Conservation (phyloP, 2,888 invertebrate genomes). For the Notodonta dromedarius region DNA sequence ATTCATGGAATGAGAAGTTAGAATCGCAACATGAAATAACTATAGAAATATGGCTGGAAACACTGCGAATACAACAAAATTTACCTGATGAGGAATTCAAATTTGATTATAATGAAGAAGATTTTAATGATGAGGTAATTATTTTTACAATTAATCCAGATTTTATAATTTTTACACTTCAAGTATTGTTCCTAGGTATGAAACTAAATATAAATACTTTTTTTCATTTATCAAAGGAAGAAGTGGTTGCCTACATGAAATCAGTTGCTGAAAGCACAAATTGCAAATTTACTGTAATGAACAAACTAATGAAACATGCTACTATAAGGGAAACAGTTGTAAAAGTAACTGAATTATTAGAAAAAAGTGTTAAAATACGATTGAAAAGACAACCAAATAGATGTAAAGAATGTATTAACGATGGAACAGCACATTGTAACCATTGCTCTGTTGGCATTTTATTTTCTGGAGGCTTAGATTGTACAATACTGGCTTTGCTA, state of each 20-base stretch:
- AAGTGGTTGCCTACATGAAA: slow-evolving; percentile 55
- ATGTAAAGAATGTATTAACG: slow-evolving; percentile 84
- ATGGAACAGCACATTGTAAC: slow-evolving; percentile 57
- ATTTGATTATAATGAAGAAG: slow-evolving; percentile 41
- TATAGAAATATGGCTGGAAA: slow-evolving; percentile 57
- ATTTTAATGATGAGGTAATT: slow-evolving; percentile 52
- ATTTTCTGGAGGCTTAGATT: slow-evolving; percentile 99
- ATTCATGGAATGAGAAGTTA: slow-evolving; percentile 55
- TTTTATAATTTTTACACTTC: no score
- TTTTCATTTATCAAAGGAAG: slow-evolving; percentile 52
- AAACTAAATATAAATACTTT: slow-evolving; percentile 1
- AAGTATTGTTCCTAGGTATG: no score
- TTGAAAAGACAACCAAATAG: slow-evolving; percentile 84
- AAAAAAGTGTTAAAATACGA: slow-evolving; percentile 85
- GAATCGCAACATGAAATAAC: slow-evolving; percentile 44
- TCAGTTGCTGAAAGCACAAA: slow-evolving; percentile 40
- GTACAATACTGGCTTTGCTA: slow-evolving; percentile 93
- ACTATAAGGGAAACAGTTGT: slow-evolving; percentile 68
- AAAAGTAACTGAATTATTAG: slow-evolving; percentile 78
- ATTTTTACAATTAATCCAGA: no score
- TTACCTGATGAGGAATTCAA: slow-evolving; percentile 65
- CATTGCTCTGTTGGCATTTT: slow-evolving; percentile 91
- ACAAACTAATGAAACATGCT: slow-evolving; percentile 62
- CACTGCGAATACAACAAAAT: slow-evolving; percentile 58
- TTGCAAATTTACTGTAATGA: slow-evolving; percentile 63